Base-by-base conservation (phyloP, 2,113 vertebrate species). In the Xenopus borealis region DNA sequence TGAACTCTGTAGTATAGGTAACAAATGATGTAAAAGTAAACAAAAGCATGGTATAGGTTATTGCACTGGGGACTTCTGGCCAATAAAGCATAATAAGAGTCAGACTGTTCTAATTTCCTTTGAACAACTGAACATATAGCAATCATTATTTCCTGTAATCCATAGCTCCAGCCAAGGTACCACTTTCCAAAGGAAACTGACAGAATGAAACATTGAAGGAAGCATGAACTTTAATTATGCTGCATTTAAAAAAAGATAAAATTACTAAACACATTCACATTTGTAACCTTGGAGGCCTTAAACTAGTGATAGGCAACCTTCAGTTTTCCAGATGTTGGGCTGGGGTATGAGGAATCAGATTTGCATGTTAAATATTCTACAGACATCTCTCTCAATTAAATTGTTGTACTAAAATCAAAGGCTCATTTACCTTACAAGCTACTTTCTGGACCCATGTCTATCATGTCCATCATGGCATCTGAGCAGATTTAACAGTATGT, bases 31-130 rank as follows among this genome's bases (percentile, higher is more conserved):
- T 85, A 84, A 92, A 88, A 85, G 80, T 78, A 85, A 87, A 89
- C 79, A 81, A 27, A 79, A 78, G 78, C 83, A 78, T 50, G 79
- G 83, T 81, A 81, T 84, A 88, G 91, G 86, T 83, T 91, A 83
- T 85, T 80, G 82, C 83, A 74, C 80, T 75, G 81, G 85, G 85
- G 88, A 81, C 82, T 62, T 83, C 80, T 71, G 84, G 84, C 83
- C 89, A 82, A 68, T 20, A 58, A 88, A 89, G 84, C 88, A 86
- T 89, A 90, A 92, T 90, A 88, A 91, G 89, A 90, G 81, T 83
- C 78, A 82, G 83, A 84, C 89, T 85, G 79, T 83, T 86, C 83
- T 92, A 84, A 92, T 94, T 94, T 89, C 82, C 87, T 92, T 89
- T 80, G 80, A 83, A 85, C 86, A 88, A 89, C 84, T 88, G 85